Percentiles rank a stretch among this genome's conserved stretches.
These are phyloP conservation scores for Periophthalmus magnuspinnatus DNA, from an alignment of 2,797 vertebrate genomes.

Conservation along the genomic window DNA sequence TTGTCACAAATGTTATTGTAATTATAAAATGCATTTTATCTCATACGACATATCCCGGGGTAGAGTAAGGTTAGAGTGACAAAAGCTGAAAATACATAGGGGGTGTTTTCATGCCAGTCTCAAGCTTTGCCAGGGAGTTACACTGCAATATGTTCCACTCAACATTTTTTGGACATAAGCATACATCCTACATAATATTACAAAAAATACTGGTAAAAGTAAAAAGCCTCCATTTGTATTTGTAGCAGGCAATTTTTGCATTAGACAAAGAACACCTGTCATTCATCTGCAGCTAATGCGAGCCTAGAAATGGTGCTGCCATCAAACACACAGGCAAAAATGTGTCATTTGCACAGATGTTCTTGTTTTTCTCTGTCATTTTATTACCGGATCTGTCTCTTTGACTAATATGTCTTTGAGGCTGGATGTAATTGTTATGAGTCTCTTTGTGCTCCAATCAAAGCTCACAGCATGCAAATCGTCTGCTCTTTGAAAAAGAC, in stretches of 20 bases:
- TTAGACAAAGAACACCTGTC: conserved; percentile 32
- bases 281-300: conserved; percentile 38
- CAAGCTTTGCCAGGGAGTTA: not conserved
- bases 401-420: conserved; percentile 12
- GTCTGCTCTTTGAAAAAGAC: not conserved
- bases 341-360: conserved; percentile 14
- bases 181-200: conserved; percentile 7
- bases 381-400: conserved; percentile 13
- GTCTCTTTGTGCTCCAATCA: conserved; percentile 6
- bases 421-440: conserved; percentile 1
- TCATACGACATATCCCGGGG: not conserved
- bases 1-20: not conserved
- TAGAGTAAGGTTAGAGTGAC: not conserved
- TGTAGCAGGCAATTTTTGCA: conserved; percentile 33
- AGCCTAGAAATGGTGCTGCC: conserved; percentile 11
- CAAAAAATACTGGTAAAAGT: conserved; percentile 24
- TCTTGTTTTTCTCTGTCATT: conserved; percentile 10
- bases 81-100: not conserved
- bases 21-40: not conserved
- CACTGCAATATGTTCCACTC: not conserved
- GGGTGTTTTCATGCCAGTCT: not conserved
- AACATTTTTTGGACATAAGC: not conserved
- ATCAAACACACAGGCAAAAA: conserved; percentile 18
- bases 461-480: not conserved
- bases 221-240: conserved; percentile 19